Evolutionary conservation across 2,888 invertebrate species (phyloP).

Genomic region (Melieria omissa): DNA sequence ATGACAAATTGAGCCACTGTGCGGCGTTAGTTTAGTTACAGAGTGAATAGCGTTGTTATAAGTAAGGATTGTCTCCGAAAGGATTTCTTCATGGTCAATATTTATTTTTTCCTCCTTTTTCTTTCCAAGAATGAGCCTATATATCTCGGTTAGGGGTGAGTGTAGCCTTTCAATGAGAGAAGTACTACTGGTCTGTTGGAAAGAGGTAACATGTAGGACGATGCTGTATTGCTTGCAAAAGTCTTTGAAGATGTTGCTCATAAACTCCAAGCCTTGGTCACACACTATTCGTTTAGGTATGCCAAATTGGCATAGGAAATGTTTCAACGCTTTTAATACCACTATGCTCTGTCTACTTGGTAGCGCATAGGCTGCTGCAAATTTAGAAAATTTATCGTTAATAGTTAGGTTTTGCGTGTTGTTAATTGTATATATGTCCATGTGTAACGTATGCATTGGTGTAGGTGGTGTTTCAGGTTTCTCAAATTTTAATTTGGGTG

Average conservation of each 20-base stretch:
- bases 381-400: conserved; percentile 6
- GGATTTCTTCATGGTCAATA: neutral
- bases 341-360: neutral
- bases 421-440: neutral
- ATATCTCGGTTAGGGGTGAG: neutral
- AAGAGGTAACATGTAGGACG: neutral
- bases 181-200: neutral
- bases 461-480: neutral
- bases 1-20: no score
- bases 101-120: neutral
- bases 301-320: neutral
- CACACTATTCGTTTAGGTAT: neutral
- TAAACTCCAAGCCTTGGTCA: neutral
- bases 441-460: neutral
- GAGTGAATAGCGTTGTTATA: conserved; percentile 8
- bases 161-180: neutral
- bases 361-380: neutral
- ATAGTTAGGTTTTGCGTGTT: neutral
- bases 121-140: neutral
- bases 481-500: neutral
- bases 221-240: neutral
- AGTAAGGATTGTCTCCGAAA: neutral
- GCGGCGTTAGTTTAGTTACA: neutral
- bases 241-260: neutral
- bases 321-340: neutral